Percentiles rank a stretch among this genome's conserved stretches.
phyloP scores from a whole-genome alignment of 2,113 vertebrate genomes.

The Platanista minor region DNA sequence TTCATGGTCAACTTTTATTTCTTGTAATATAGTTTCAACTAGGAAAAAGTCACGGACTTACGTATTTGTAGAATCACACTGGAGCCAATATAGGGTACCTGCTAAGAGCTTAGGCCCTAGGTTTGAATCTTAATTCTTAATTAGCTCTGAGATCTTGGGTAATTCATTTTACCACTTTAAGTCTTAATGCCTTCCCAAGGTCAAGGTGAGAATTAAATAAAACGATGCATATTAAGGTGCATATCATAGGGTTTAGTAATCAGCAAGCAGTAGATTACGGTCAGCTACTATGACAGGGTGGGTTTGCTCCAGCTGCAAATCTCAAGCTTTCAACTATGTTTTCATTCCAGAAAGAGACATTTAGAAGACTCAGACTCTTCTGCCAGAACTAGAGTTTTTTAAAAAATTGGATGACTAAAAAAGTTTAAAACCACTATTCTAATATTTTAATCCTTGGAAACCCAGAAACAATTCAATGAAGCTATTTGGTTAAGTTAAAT shows the following conservation, averaged over 20 bases:
- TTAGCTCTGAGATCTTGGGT: not conserved
- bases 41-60: not conserved
- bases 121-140: slow-evolving; percentile 24
- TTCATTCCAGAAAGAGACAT: not conserved
- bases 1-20: not conserved
- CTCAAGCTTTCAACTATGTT: not conserved
- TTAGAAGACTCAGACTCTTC: not conserved
- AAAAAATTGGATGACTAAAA: not conserved
- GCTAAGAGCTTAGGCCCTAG: not conserved
- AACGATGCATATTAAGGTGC: not conserved
- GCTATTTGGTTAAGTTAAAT: slow-evolving; percentile 47
- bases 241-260: not conserved
- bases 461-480: slow-evolving; percentile 46
- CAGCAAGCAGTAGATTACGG: not conserved
- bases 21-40: not conserved
- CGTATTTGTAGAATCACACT: not conserved
- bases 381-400: not conserved
- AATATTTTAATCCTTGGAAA: slow-evolving; percentile 48
- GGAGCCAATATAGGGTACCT: not conserved
- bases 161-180: slow-evolving; percentile 12
- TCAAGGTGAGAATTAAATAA: slow-evolving; percentile 11
- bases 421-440: slow-evolving; percentile 39
- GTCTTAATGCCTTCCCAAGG: slow-evolving; percentile 20
- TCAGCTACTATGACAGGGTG: not conserved
- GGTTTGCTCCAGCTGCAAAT: not conserved